A percentile compares a stretch with the other conserved stretches of the same genome.
These are phyloP conservation scores for Novumbra hubbsi DNA, from an alignment of 2,797 vertebrate species.

Conservation along the genomic window DNA sequence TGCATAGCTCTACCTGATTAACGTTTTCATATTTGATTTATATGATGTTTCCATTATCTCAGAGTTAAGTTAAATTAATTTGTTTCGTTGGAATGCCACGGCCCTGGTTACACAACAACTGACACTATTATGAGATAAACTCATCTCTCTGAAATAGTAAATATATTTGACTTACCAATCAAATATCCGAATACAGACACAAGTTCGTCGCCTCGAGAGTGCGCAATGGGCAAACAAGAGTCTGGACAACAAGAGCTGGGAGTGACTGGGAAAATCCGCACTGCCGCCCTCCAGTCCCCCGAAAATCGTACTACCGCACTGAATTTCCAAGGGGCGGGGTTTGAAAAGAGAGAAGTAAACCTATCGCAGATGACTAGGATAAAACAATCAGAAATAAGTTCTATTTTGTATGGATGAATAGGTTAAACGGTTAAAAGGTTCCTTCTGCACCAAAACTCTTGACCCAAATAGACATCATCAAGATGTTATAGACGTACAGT, in stretches of 20 bases:
- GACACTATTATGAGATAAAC: not conserved
- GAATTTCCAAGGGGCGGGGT: conserved; percentile 34
- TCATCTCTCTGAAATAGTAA: not conserved
- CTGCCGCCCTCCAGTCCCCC: conserved; percentile 31
- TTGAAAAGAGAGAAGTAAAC: not conserved
- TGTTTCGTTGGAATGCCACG: not conserved
- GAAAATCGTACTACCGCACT: conserved; percentile 35
- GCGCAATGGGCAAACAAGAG: conserved; percentile 36
- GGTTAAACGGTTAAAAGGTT: not conserved
- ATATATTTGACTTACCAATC: conserved; percentile 38
- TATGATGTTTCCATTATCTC: conserved; percentile 18
- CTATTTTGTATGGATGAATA: not conserved
- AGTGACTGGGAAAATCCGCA: conserved; percentile 50
- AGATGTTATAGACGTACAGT: not conserved
- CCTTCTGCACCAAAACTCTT: not conserved
- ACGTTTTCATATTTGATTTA: not conserved
- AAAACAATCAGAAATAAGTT: not conserved
- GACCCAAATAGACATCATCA: too few species aligned
- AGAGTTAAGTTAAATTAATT: not conserved
- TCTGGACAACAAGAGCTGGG: conserved; percentile 33
- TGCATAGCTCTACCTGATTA: not conserved
- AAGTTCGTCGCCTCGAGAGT: conserved; percentile 47
- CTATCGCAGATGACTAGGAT: not conserved
- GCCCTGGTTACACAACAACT: not conserved
- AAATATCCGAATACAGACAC: conserved; percentile 27